Conservation (phyloP, 2,888 invertebrate genomes). For the Poecilus cupreus region DNA sequence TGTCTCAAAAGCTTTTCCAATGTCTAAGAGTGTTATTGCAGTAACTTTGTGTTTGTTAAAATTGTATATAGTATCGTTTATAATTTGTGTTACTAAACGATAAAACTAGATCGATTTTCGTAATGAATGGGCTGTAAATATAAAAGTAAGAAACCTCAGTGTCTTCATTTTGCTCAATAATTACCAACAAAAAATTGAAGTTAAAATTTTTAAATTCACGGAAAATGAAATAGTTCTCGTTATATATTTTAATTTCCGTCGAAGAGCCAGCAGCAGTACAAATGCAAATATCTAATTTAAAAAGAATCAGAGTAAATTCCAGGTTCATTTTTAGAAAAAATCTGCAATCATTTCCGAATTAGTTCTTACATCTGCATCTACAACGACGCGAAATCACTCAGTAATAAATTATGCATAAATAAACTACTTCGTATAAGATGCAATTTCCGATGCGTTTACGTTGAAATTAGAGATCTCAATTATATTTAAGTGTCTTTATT, state of each 20-base stretch:
- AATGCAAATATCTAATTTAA: constrained; percentile 27
- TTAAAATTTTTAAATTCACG: too few species aligned
- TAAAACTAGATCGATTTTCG: too few species aligned
- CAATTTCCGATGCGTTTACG: constrained; percentile 43
- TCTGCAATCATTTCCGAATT: constrained; percentile 41
- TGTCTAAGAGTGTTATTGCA: too few species aligned
- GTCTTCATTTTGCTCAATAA: too few species aligned
- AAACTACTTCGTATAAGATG: constrained; percentile 42
- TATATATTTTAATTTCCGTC: background rate
- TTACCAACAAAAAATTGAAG: too few species aligned
- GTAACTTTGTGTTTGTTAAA: too few species aligned
- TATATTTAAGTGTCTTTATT: constrained; percentile 42
- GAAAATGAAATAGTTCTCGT: background rate
- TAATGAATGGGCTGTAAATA: too few species aligned
- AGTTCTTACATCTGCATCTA: constrained; percentile 9
- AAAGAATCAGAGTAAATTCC: constrained; percentile 32
- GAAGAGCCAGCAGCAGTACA: background rate
- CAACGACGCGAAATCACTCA: background rate
- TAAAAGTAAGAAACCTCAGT: too few species aligned
- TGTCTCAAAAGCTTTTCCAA: too few species aligned
- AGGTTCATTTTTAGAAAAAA: background rate
- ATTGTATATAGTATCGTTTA: too few species aligned
- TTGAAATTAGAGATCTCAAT: constrained; percentile 48
- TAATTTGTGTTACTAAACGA: too few species aligned
- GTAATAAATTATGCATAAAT: constrained; percentile 32